A percentile compares a stretch with the other conserved stretches of the same genome.
Evolutionary conservation across 2,797 vertebrate species (phyloP).

Genomic region (Fistularia tabacaria): DNA sequence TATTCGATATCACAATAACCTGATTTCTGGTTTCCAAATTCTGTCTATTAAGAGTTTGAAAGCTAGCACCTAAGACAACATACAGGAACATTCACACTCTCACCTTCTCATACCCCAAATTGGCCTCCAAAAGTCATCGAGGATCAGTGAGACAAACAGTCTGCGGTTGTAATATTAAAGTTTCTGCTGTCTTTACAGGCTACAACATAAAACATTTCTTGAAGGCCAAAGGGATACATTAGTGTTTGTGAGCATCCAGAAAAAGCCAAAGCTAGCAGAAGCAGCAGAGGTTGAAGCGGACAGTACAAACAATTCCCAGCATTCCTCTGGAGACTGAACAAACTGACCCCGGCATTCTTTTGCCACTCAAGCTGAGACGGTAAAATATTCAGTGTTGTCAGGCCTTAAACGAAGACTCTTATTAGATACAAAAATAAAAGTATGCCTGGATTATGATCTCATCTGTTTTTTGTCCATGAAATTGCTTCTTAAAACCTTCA

Average conservation of each 20-base stretch:
- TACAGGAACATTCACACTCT: too few relatives aligned
- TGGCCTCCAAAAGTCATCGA: too few relatives aligned
- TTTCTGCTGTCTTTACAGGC: slow-evolving; percentile 10
- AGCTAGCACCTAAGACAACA: slow-evolving; percentile 11
- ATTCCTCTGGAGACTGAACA: slow-evolving; percentile 56
- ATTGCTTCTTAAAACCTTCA: too few relatives aligned
- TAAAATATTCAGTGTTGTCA: background rate
- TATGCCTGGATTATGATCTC: background rate
- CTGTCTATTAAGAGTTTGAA: slow-evolving; percentile 29
- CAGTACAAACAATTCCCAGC: slow-evolving; percentile 65
- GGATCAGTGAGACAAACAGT: too few relatives aligned
- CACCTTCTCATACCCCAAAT: too few relatives aligned
- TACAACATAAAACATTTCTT: slow-evolving; percentile 22
- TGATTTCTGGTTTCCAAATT: too few relatives aligned
- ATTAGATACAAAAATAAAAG: background rate
- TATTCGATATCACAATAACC: too few relatives aligned
- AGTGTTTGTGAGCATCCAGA: slow-evolving; percentile 18
- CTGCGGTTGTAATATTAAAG: background rate
- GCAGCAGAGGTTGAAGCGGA: slow-evolving; percentile 37
- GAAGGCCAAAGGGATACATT: slow-evolving; percentile 4
- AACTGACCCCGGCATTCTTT: slow-evolving; percentile 40
- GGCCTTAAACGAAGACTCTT: background rate
- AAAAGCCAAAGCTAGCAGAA: slow-evolving; percentile 23
- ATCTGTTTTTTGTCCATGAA: background rate
- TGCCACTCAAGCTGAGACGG: slow-evolving; percentile 36